Evolutionary conservation across 2,888 invertebrate species (phyloP).

Genomic region (Allophyes oxyacanthae): DNA sequence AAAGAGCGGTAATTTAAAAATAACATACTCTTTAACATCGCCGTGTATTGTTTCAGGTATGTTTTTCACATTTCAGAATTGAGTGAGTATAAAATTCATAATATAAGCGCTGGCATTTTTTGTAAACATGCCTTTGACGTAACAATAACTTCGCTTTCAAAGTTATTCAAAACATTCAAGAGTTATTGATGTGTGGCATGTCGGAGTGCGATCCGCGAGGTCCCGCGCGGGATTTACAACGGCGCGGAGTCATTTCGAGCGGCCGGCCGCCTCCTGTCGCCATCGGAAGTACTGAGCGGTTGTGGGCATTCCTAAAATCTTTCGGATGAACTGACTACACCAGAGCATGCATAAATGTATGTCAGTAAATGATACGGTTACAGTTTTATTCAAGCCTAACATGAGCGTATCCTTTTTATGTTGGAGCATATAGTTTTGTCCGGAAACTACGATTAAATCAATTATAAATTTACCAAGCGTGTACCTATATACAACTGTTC

Average conservation of each 20-base stretch:
- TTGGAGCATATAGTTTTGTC: conserved; percentile 30
- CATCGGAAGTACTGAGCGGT: conserved; percentile 81
- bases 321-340: conserved; percentile 61
- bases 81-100: conserved; percentile 48
- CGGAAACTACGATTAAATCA: conserved; percentile 42
- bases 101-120: conserved; percentile 43
- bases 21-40: conserved; percentile 54
- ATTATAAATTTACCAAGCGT: conserved; percentile 50
- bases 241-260: conserved; percentile 56
- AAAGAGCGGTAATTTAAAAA: conserved; percentile 59
- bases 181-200: conserved; percentile 54
- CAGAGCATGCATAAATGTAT: conserved; percentile 59
- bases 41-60: conserved; percentile 56
- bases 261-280: conserved; percentile 47
- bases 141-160: conserved; percentile 43
- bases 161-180: conserved; percentile 47
- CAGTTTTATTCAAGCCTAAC: conserved; percentile 48
- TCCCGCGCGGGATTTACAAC: conserved; percentile 45
- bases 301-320: conserved; percentile 79
- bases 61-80: conserved; percentile 43
- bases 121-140: conserved; percentile 47
- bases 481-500: conserved; percentile 25
- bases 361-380: conserved; percentile 54
- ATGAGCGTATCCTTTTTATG: conserved; percentile 44
- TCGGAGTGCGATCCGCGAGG: conserved; percentile 43